These are phyloP conservation scores for Calliphora vicina DNA, from an alignment of 1,140 invertebrate species.

Conservation along the genomic window DNA sequence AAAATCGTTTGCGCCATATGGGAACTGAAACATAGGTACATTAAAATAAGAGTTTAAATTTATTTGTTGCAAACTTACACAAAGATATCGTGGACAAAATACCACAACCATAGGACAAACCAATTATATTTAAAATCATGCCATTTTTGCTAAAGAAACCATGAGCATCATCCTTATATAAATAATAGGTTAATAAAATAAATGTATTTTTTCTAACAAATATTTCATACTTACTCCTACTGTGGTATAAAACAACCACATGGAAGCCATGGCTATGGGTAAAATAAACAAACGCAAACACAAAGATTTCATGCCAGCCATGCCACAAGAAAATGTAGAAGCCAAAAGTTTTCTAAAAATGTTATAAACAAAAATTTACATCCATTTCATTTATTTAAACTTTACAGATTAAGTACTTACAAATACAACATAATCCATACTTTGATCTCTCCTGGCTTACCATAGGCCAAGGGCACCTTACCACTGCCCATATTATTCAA, in stretches of 20 bases:
- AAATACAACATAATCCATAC: slow-evolving; percentile 79
- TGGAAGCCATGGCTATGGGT: slow-evolving; percentile 78
- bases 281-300: slow-evolving; percentile 76
- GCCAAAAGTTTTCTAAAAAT: slow-evolving; percentile 74
- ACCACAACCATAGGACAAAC: slow-evolving; percentile 79
- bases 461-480: slow-evolving; percentile 77
- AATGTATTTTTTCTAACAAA: neutral
- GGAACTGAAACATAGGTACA: slow-evolving; percentile 67
- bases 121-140: slow-evolving; percentile 82
- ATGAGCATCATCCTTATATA: slow-evolving; percentile 71
- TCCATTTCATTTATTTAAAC: neutral
- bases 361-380: neutral
- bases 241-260: slow-evolving; percentile 84
- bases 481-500: slow-evolving; percentile 68
- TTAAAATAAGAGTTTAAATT: neutral
- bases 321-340: slow-evolving; percentile 79
- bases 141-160: slow-evolving; percentile 81
- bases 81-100: slow-evolving; percentile 80
- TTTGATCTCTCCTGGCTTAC: slow-evolving; percentile 75
- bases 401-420: slow-evolving; percentile 67
- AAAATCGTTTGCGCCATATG: slow-evolving; percentile 85
- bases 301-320: slow-evolving; percentile 76
- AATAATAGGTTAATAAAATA: neutral
- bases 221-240: slow-evolving; percentile 66
- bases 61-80: too few relatives aligned